Conservation (phyloP, 1,140 invertebrate species). For the Lethrus apterus region DNA sequence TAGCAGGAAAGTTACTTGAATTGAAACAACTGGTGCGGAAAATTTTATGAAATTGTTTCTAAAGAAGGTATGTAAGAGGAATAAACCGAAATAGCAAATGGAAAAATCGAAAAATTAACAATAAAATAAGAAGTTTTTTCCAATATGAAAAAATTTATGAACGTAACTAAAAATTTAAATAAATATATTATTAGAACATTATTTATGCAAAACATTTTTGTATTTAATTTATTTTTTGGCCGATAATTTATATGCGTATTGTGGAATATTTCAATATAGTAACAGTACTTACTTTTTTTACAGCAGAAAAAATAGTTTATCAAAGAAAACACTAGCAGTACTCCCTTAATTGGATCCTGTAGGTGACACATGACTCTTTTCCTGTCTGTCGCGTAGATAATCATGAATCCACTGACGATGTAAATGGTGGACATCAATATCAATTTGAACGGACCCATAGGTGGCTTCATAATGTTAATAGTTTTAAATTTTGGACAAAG, state of each 20-base stretch:
- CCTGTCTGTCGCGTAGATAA: constrained; percentile 33
- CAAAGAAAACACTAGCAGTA: constrained; percentile 49
- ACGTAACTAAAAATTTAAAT: too few species aligned
- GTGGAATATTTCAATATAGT: constrained; percentile 5
- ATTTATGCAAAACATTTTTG: too few species aligned
- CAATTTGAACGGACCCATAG: constrained; percentile 24
- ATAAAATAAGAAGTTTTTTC: too few species aligned
- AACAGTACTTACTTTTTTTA: constrained; percentile 49
- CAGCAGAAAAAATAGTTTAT: constrained; percentile 56
- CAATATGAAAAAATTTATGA: too few species aligned
- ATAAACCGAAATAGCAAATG: too few species aligned
- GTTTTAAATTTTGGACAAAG: constrained; percentile 26
- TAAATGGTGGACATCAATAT: constrained; percentile 26
- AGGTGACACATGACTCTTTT: constrained; percentile 51
- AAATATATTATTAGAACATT: too few species aligned
- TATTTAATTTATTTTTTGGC: too few species aligned
- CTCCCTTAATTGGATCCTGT: constrained; percentile 53
- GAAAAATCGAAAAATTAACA: too few species aligned
- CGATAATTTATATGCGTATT: background rate
- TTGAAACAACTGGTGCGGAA: too few species aligned
- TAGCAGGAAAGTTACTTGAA: too few species aligned
- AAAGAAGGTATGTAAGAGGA: too few species aligned
- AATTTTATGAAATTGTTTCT: too few species aligned
- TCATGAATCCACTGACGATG: constrained; percentile 25
- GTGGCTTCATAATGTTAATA: constrained; percentile 25